These are phyloP conservation scores for Apostichopus japonicus DNA, from an alignment of 35 echinoderm and acorn worm species.

Conservation along the genomic window DNA sequence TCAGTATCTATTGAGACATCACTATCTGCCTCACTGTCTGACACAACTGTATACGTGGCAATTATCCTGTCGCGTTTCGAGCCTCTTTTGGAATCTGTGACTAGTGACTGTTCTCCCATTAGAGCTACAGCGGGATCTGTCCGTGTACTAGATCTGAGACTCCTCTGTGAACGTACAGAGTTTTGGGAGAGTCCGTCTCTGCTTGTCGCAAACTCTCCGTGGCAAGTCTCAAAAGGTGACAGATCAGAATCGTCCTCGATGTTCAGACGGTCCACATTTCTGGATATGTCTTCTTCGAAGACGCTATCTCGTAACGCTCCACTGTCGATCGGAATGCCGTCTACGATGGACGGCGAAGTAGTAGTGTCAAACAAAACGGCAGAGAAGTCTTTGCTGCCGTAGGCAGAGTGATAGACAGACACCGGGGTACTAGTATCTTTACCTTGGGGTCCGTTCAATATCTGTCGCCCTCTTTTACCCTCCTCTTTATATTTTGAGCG, in stretches of 20 bases:
- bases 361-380: conserved; percentile 10
- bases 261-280: neutral
- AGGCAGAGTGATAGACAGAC: neutral
- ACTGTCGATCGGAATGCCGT: neutral
- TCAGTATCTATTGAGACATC: neutral
- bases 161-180: neutral
- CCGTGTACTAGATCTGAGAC: neutral
- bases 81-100: neutral
- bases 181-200: neutral
- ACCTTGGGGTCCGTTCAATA: neutral
- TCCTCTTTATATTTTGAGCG: neutral
- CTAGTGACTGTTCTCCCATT: neutral
- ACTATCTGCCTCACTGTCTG: neutral
- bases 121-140: neutral
- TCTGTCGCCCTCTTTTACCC: neutral
- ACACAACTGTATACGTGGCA: neutral
- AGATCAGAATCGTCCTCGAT: neutral
- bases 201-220: neutral
- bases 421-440: conserved; percentile 22
- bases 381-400: neutral
- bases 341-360: neutral
- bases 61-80: neutral
- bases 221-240: neutral
- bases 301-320: neutral
- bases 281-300: conserved; percentile 7